Evolutionary conservation across 2,888 invertebrate species (phyloP).

Genomic region (Xestia ashworthii): DNA sequence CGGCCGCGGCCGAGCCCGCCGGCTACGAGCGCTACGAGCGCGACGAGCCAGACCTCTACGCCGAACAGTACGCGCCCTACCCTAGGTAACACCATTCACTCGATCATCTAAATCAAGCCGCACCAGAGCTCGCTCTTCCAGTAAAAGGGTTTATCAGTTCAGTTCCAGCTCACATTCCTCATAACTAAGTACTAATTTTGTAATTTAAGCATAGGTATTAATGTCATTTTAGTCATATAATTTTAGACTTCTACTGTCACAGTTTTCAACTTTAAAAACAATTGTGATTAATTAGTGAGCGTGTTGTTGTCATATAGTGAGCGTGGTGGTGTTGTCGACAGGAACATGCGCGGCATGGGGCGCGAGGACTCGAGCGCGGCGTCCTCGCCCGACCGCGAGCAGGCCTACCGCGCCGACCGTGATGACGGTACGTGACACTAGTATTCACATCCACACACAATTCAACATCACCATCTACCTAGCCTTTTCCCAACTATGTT

Average conservation of each 20-base stretch:
- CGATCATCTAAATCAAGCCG: not conserved
- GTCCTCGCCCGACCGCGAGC: constrained; percentile 86
- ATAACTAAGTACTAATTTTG: not conserved
- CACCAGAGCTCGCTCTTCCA: not conserved
- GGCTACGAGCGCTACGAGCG: constrained; percentile 77
- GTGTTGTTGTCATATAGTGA: not conserved
- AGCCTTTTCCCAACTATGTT: too few relatives aligned
- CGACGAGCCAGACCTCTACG: constrained; percentile 85
- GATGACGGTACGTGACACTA: constrained; percentile 78
- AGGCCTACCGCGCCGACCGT: constrained; percentile 74
- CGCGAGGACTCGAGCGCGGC: constrained; percentile 87
- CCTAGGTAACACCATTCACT: constrained; percentile 74
- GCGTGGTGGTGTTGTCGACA: constrained; percentile 43
- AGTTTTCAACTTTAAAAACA: too few relatives aligned
- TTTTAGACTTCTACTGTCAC: not conserved
- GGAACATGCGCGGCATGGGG: constrained; percentile 73
- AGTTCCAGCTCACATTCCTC: not conserved
- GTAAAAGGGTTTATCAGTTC: not conserved
- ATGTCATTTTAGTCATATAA: not conserved
- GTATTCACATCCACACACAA: not conserved
- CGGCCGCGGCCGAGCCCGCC: constrained; percentile 52
- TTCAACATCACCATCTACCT: too few relatives aligned
- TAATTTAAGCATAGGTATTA: not conserved
- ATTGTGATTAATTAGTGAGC: not conserved
- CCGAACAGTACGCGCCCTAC: constrained; percentile 85